phyloP scores from a whole-genome alignment of 2,797 vertebrate species.

The Mormyrops attenuatus region DNA sequence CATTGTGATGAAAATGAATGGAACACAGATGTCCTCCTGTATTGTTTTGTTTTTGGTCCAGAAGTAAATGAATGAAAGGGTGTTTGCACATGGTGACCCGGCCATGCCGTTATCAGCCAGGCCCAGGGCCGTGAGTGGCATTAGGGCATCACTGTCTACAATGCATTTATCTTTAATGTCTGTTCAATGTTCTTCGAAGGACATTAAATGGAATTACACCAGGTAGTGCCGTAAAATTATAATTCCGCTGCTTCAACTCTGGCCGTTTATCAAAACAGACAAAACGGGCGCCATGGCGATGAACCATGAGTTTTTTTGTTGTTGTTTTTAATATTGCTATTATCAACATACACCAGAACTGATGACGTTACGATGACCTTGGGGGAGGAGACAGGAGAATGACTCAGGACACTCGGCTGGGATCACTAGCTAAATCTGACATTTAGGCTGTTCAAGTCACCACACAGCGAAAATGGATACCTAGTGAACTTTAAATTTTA shows the following conservation, averaged over 20 bases:
- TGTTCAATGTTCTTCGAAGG: not conserved
- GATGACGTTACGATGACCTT: conserved; percentile 63
- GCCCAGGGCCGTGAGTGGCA: not conserved
- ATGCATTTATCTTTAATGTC: conserved; percentile 1
- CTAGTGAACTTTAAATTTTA: conserved; percentile 28
- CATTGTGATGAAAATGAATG: conserved; percentile 51
- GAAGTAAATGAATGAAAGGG: conserved; percentile 15
- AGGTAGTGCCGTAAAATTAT: not conserved
- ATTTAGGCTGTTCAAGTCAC: conserved; percentile 51
- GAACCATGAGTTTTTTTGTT: not conserved
- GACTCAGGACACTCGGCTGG: conserved; percentile 48
- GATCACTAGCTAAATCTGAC: conserved; percentile 53
- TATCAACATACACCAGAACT: conserved; percentile 39
- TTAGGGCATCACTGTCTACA: not conserved
- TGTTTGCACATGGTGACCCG: conserved; percentile 5
- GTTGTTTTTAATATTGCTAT: conserved; percentile 21
- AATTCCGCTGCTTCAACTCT: not conserved
- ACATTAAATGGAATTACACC: conserved; percentile 8
- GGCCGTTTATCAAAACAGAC: conserved; percentile 20
- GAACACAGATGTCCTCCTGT: conserved; percentile 50
- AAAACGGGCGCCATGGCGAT: not conserved
- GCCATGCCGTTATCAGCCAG: not conserved
- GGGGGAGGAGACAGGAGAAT: conserved; percentile 49
- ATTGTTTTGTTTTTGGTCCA: conserved; percentile 32
- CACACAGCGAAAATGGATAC: conserved; percentile 47